These are phyloP conservation scores for Todiramphus saurophagus DNA, from an alignment of 2,113 vertebrate genomes.

Conservation along the genomic window DNA sequence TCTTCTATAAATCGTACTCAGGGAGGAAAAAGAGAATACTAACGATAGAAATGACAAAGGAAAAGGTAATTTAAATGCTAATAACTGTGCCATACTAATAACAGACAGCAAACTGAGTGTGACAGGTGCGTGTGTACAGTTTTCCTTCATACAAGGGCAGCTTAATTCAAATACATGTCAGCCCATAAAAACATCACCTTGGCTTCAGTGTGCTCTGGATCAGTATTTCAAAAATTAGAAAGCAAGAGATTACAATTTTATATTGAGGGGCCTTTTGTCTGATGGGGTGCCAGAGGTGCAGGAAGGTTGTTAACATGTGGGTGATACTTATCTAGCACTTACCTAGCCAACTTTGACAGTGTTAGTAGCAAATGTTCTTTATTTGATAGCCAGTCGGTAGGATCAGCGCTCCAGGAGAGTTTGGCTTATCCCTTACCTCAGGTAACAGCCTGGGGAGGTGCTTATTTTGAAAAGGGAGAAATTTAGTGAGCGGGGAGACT, in stretches of 20 bases:
- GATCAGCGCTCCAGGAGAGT: background rate
- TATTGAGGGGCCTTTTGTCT: background rate
- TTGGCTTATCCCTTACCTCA: background rate
- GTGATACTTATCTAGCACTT: background rate
- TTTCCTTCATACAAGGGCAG: background rate
- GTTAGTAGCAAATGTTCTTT: background rate
- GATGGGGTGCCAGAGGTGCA: rapidly evolving
- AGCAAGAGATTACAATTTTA: background rate
- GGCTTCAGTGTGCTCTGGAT: background rate
- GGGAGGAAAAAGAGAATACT: background rate
- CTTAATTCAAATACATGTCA: background rate
- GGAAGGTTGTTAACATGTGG: background rate
- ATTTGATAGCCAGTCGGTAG: background rate
- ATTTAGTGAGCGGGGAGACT: background rate
- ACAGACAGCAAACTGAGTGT: background rate
- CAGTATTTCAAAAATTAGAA: background rate
- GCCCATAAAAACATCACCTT: background rate
- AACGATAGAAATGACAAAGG: background rate
- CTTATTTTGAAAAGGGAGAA: background rate
- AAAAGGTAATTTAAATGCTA: constrained; percentile 8
- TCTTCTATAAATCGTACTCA: background rate
- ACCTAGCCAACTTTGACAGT: background rate
- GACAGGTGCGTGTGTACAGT: background rate
- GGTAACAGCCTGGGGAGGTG: background rate
- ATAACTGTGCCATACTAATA: background rate